Evolutionary conservation across 2,113 vertebrate species (phyloP), one percentile per base, ranked within the genome.

Genomic region (Hippocampus zosterae): DNA sequence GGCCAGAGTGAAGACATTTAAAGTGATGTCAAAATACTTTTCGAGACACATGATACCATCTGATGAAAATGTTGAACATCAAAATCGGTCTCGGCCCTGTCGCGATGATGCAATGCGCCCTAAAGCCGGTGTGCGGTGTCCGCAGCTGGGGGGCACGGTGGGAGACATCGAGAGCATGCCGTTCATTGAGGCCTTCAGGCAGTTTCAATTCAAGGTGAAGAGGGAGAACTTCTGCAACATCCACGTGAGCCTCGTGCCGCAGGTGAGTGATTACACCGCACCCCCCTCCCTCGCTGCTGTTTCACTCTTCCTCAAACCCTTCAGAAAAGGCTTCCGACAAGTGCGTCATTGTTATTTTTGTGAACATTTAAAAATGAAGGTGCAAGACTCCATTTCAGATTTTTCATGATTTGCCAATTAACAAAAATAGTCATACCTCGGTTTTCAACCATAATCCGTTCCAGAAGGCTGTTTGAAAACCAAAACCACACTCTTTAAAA

Each of bases 151-250:
- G 12, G 97, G 96, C 18, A 98, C 96, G 0, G 96, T 98, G 1
- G 96, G 96, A 0, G 96, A 98, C 78, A 99, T 98, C 0, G 96
- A 99, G 85, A 98, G 97, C 88, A 98, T 99, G 96, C 96, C 96
- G 11, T 99, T 98, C 82, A 94, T 98, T 0, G 97, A 99, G 79
- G 97, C 96, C 37, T 98, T 99, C 91, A 94, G 97, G 3, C 97
- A 98, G 87, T 98, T 99, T 87, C 96, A 99, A 85, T 98, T 98
- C 90, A 98, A 98, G 84, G 97, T 94, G 84, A 96, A 94, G 75
- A 92, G 81, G 65, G 96, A 98, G 83, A 98, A 98, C 83, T 98
- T 98, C 76, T 98, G 96, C 81, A 98, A 97, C 84, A 96, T 98
- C 65, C 97, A 99, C 0, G 97, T 98, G 89, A 98, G 97, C 78